Evolutionary conservation across 2,113 vertebrate species (phyloP).

Genomic region (Takifugu bimaculatus): DNA sequence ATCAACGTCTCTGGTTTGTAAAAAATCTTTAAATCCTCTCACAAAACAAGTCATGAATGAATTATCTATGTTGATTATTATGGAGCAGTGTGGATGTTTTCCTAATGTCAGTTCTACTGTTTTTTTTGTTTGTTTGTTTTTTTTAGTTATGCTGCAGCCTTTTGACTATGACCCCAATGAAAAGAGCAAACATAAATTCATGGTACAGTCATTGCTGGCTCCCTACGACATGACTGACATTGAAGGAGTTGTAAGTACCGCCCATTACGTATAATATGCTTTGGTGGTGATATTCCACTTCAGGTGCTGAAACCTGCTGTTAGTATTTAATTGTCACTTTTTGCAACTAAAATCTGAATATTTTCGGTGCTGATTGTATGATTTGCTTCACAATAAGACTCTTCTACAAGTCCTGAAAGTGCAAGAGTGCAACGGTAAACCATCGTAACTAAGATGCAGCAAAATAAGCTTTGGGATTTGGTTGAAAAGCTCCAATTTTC

Average conservation of each 20-base stretch:
- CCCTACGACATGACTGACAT: constrained; percentile 89
- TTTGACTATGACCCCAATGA: constrained; percentile 98
- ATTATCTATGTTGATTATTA: too few relatives aligned
- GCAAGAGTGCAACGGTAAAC: too few relatives aligned
- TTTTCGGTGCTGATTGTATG: too few relatives aligned
- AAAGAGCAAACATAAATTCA: constrained; percentile 98
- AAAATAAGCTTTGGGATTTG: too few relatives aligned
- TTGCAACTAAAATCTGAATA: too few relatives aligned
- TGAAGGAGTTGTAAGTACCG: constrained; percentile 89
- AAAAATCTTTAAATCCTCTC: not conserved
- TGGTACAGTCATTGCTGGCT: constrained; percentile 93
- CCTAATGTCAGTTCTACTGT: not conserved
- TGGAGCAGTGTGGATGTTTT: not conserved
- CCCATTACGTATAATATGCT: not conserved
- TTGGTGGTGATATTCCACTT: not conserved
- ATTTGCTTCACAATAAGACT: too few relatives aligned
- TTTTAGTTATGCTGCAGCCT: constrained; percentile 94
- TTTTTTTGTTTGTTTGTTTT: constrained; percentile 50
- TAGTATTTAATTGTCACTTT: too few relatives aligned
- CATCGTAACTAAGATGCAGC: too few relatives aligned
- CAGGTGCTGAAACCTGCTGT: too few relatives aligned
- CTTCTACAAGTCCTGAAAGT: too few relatives aligned
- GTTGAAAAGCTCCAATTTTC: too few relatives aligned
- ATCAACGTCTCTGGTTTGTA: constrained; percentile 87
- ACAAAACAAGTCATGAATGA: too few relatives aligned